Percentiles rank a stretch among this genome's conserved stretches.
Evolutionary conservation across 2,888 invertebrate species (phyloP).

Genomic region (Thymelicus lineola): DNA sequence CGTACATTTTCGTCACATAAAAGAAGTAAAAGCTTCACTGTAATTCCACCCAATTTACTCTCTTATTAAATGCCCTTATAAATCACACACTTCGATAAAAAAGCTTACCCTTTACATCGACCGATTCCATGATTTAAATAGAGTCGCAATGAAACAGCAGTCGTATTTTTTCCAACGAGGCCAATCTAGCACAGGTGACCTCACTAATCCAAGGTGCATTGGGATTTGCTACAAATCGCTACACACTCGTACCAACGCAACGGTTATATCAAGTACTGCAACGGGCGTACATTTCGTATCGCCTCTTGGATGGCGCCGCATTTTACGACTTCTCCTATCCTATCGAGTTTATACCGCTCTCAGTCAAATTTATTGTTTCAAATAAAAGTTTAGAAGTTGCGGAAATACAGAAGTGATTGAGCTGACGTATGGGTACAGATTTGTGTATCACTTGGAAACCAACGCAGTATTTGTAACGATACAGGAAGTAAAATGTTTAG

Average conservation of each 20-base stretch:
- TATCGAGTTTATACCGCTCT: neutral
- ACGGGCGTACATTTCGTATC: neutral
- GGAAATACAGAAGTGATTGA: neutral
- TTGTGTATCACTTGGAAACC: too few species aligned
- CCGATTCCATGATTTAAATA: neutral
- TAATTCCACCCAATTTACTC: too few species aligned
- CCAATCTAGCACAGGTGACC: neutral
- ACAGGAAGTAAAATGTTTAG: too few species aligned
- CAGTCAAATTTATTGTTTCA: neutral
- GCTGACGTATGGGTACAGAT: neutral
- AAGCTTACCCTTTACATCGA: neutral
- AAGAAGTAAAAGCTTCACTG: too few species aligned
- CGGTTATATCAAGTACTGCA: neutral
- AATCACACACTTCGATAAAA: too few species aligned
- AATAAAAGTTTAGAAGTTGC: neutral
- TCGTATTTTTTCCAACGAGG: slow-evolving; percentile 10
- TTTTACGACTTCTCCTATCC: neutral
- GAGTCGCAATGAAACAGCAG: neutral
- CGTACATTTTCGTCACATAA: too few species aligned
- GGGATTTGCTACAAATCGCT: neutral
- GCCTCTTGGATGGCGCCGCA: neutral
- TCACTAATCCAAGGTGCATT: slow-evolving; percentile 5
- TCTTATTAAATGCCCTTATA: too few species aligned
- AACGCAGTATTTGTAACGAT: too few species aligned
- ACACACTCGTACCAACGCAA: neutral